Conservation (phyloP, 2,113 vertebrate species). For the Bos javanicus region DNA sequence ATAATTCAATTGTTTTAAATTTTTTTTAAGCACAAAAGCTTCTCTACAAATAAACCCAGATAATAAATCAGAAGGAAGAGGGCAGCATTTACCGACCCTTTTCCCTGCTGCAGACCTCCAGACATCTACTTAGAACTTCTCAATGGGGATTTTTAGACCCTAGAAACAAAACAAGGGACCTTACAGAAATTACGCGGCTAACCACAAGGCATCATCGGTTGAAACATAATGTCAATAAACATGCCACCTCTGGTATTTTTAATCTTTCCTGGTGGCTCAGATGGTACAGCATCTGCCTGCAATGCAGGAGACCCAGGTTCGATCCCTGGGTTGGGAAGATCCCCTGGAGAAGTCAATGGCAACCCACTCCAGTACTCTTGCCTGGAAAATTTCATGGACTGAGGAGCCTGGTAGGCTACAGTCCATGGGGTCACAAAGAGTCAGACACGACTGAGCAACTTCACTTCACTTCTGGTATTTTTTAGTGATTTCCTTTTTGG, state of each 20-base stretch:
- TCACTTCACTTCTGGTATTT: too few relatives aligned
- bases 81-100: neutral
- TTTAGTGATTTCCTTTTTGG: neutral
- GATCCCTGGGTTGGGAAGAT: too few relatives aligned
- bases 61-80: neutral
- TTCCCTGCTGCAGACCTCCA: neutral
- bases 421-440: too few relatives aligned
- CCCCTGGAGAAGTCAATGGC: too few relatives aligned
- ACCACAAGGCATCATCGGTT: neutral
- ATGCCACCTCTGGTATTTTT: neutral
- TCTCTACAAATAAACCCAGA: neutral
- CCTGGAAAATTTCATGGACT: too few relatives aligned
- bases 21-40: neutral
- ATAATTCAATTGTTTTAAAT: neutral
- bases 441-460: too few relatives aligned
- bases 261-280: too few relatives aligned
- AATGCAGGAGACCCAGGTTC: too few relatives aligned
- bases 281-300: too few relatives aligned
- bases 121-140: neutral
- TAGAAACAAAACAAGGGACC: too few relatives aligned
- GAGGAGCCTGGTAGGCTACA: too few relatives aligned
- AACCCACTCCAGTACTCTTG: too few relatives aligned
- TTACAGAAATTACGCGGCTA: neutral
- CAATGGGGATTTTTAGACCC: neutral
- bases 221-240: neutral